phyloP scores from a whole-genome alignment of 2,888 invertebrate species.

The Caenorhabditis becei region DNA sequence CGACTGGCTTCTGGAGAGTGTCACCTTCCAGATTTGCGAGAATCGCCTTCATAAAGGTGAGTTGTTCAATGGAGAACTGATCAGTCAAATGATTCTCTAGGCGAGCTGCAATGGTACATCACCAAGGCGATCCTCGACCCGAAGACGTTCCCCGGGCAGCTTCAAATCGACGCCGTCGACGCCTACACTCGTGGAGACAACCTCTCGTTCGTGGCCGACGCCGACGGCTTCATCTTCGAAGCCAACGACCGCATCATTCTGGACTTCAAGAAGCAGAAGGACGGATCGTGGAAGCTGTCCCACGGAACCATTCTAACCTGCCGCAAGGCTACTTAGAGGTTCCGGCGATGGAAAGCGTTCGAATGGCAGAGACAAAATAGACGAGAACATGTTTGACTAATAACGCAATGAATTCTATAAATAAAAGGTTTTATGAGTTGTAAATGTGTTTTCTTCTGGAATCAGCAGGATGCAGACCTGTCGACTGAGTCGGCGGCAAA shows the following conservation, averaged over 20 bases:
- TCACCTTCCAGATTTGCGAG: slow-evolving; percentile 28
- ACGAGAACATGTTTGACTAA: no score
- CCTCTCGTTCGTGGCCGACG: slow-evolving; percentile 29
- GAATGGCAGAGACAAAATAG: no score
- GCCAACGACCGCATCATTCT: slow-evolving; percentile 34
- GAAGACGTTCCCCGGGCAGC: slow-evolving; percentile 22
- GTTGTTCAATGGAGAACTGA: neutral
- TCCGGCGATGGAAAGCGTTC: no score
- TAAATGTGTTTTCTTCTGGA: no score
- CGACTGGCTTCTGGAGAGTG: slow-evolving; percentile 11
- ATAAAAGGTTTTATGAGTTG: no score
- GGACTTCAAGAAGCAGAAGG: slow-evolving; percentile 41
- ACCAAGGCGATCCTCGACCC: slow-evolving; percentile 26
- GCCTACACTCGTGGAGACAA: slow-evolving; percentile 34
- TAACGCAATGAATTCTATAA: no score
- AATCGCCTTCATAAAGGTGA: slow-evolving; percentile 21
- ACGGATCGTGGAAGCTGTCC: slow-evolving; percentile 21
- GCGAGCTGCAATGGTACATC: slow-evolving; percentile 17
- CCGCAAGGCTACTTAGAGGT: no score
- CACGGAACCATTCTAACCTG: slow-evolving; percentile 48
- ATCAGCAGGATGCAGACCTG: no score
- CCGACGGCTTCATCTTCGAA: slow-evolving; percentile 37
- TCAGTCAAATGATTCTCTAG: neutral
- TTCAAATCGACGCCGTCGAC: neutral
- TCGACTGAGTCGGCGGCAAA: no score